Evolutionary conservation across 2,113 vertebrate genomes (phyloP).

Genomic region (Centropus bengalensis): DNA sequence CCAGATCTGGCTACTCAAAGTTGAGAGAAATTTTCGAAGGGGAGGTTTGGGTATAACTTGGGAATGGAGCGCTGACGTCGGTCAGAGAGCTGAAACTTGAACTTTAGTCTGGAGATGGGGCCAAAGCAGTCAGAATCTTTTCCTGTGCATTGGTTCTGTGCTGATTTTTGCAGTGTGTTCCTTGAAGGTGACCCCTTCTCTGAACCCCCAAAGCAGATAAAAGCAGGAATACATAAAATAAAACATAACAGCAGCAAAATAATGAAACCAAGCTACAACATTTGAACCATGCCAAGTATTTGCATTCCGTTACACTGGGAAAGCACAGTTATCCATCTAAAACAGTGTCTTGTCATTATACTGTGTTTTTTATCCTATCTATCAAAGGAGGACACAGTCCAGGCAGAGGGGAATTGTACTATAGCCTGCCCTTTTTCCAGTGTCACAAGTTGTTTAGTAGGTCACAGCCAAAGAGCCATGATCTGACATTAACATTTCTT

Average conservation of each 20-base stretch:
- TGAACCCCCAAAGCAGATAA: not conserved
- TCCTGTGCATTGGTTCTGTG: conserved; percentile 38
- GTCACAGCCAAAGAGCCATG: rapidly evolving
- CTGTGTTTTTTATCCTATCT: not conserved
- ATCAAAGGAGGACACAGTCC: not conserved
- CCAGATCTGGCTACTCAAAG: not conserved
- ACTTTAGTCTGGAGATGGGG: not conserved
- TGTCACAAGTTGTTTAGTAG: not conserved
- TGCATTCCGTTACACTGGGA: not conserved
- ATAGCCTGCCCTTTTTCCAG: not conserved
- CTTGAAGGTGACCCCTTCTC: not conserved
- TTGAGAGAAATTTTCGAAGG: not conserved
- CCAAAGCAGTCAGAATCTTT: conserved; percentile 14
- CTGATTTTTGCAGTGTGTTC: conserved; percentile 19
- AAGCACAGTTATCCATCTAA: not conserved
- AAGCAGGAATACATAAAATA: not conserved
- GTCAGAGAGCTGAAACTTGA: not conserved
- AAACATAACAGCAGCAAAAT: not conserved
- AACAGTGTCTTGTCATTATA: not conserved
- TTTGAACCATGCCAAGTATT: not conserved
- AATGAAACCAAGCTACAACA: not conserved
- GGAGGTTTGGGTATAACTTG: not conserved
- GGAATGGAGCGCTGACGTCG: not conserved
- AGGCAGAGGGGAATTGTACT: not conserved
- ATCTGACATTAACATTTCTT: not conserved